phyloP scores from a whole-genome alignment of 2,113 vertebrate species.

The Piaya cayana region DNA sequence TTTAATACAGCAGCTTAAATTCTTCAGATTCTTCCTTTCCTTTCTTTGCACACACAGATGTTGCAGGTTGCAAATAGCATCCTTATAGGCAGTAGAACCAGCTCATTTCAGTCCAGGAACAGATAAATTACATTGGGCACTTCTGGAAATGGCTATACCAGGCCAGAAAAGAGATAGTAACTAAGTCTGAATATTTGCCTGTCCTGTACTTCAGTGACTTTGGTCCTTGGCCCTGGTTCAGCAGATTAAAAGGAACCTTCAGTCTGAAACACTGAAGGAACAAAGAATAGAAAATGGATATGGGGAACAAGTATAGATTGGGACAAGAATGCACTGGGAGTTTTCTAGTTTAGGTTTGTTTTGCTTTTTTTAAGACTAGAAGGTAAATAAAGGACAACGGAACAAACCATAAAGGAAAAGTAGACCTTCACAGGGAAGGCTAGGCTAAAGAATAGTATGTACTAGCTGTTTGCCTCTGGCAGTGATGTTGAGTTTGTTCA shows the following conservation, averaged over 20 bases:
- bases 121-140: not conserved
- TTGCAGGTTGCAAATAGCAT: not conserved
- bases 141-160: not conserved
- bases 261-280: not conserved
- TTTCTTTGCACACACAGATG: not conserved
- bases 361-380: not conserved
- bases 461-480: not conserved
- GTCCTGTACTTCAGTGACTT: not conserved
- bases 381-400: not conserved
- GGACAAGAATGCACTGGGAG: not conserved
- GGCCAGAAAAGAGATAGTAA: not conserved
- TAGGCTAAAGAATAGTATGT: not conserved
- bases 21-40: not conserved
- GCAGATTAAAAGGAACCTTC: not conserved
- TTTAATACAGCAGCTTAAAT: not conserved
- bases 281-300: not conserved
- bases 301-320: not conserved
- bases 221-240: not conserved
- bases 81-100: not conserved
- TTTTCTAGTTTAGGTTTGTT: not conserved
- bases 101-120: not conserved
- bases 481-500: not conserved
- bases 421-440: not conserved
- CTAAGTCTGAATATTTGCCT: not conserved
- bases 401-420: not conserved